Evolutionary conservation across 2,113 vertebrate species (phyloP).

Genomic region (Engraulis encrasicolus): DNA sequence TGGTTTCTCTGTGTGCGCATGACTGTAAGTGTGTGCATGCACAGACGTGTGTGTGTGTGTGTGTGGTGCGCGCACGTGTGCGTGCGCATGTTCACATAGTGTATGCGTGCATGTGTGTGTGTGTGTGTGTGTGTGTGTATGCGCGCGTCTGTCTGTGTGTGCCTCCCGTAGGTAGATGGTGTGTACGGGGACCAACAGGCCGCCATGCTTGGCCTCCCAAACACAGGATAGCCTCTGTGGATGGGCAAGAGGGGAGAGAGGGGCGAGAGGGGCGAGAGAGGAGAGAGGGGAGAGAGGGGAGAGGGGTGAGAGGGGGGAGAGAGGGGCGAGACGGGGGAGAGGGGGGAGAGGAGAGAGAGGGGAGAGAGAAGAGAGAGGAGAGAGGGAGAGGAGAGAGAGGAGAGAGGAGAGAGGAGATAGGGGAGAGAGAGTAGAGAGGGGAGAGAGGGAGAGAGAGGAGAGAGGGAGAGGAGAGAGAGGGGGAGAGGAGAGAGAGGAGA

Average conservation of each 20-base stretch:
- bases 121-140: not conserved
- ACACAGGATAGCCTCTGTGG: slow-evolving; percentile 41
- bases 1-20: not conserved
- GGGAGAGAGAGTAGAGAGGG: too few relatives aligned
- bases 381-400: too few relatives aligned
- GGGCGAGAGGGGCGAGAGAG: too few relatives aligned
- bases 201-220: slow-evolving; percentile 47
- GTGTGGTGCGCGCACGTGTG: not conserved
- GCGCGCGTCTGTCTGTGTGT: not conserved
- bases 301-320: too few relatives aligned
- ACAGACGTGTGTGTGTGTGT: not conserved
- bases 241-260: not conserved
- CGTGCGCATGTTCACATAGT: not conserved
- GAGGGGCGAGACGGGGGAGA: too few relatives aligned
- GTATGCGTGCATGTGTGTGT: not conserved
- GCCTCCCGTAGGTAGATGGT: slow-evolving; percentile 32
- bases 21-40: not conserved
- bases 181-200: slow-evolving; percentile 37
- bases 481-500: too few relatives aligned
- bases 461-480: too few relatives aligned
- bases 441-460: too few relatives aligned
- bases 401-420: too few relatives aligned
- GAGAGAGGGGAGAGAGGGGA: too few relatives aligned
- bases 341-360: too few relatives aligned
- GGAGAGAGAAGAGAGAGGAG: too few relatives aligned